Percentiles rank a stretch among this genome's conserved stretches.
These are phyloP conservation scores for Agrochola circellaris DNA, from an alignment of 2,888 invertebrate species.

Conservation along the genomic window DNA sequence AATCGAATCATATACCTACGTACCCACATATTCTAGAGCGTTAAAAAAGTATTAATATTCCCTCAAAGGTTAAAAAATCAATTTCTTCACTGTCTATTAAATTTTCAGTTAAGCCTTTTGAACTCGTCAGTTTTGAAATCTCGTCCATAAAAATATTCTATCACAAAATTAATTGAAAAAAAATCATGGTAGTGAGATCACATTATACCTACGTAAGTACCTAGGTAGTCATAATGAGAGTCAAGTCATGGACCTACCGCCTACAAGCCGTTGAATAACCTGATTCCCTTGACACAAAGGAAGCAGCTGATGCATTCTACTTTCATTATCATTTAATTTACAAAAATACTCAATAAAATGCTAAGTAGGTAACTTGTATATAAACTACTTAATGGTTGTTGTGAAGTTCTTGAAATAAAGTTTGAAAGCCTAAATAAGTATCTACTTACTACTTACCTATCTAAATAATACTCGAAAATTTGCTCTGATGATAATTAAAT, in stretches of 20 bases:
- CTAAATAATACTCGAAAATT: background rate
- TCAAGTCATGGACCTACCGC: constrained; percentile 32
- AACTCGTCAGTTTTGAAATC: background rate
- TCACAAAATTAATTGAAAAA: background rate
- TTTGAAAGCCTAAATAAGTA: background rate
- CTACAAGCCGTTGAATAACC: constrained; percentile 24
- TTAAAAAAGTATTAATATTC: background rate
- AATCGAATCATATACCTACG: background rate
- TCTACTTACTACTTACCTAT: too few relatives aligned
- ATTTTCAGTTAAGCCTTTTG: background rate
- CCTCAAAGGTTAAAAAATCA: background rate
- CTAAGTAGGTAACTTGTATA: constrained; percentile 18
- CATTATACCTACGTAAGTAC: background rate
- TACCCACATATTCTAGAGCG: background rate
- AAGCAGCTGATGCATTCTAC: constrained; percentile 52
- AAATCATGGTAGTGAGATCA: background rate
- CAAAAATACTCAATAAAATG: constrained; percentile 5
- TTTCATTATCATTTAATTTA: constrained; percentile 42
- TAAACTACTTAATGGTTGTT: background rate
- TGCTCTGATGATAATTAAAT: background rate
- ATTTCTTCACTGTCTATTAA: too few relatives aligned
- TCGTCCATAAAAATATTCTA: background rate
- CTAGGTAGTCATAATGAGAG: background rate
- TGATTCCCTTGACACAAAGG: constrained; percentile 55
- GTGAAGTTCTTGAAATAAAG: background rate